Conservation (phyloP, 2,797 vertebrate species). For the Urocyon cinereoargenteus region DNA sequence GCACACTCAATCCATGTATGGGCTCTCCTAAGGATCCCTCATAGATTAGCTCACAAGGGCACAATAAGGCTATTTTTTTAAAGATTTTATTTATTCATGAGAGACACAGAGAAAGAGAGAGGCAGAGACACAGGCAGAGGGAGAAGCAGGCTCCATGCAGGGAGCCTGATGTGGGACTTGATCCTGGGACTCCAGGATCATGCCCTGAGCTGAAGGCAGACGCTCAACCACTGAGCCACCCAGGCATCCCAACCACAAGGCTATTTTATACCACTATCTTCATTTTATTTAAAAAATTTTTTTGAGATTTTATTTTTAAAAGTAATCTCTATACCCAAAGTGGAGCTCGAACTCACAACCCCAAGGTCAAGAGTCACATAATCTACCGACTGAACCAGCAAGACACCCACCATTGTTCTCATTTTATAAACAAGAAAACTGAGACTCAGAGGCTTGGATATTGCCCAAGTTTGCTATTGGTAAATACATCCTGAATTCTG, state of each 20-base stretch:
- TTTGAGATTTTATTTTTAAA: background rate
- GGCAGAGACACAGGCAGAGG: too few relatives aligned
- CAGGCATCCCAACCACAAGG: background rate
- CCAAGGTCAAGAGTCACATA: background rate
- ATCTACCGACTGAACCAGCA: background rate
- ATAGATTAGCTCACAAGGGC: background rate
- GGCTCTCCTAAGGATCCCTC: background rate
- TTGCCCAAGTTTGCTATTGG: background rate
- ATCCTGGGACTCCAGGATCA: too few relatives aligned
- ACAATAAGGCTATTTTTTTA: too few relatives aligned
- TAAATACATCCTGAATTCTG: background rate
- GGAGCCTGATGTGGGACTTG: too few relatives aligned
- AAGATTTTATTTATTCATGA: too few relatives aligned
- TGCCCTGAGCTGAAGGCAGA: too few relatives aligned
- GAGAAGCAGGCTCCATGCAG: too few relatives aligned
- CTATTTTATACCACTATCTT: background rate
- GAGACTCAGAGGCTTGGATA: background rate
- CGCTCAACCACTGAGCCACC: too few relatives aligned
- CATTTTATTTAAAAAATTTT: background rate
- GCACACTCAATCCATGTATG: background rate
- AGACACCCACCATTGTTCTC: background rate
- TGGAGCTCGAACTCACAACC: background rate
- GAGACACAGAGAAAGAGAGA: too few relatives aligned
- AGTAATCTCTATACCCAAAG: background rate
- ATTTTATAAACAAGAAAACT: background rate